Evolutionary conservation across 1,140 invertebrate genomes (phyloP).

Genomic region (Cardiocondyla obscurior): DNA sequence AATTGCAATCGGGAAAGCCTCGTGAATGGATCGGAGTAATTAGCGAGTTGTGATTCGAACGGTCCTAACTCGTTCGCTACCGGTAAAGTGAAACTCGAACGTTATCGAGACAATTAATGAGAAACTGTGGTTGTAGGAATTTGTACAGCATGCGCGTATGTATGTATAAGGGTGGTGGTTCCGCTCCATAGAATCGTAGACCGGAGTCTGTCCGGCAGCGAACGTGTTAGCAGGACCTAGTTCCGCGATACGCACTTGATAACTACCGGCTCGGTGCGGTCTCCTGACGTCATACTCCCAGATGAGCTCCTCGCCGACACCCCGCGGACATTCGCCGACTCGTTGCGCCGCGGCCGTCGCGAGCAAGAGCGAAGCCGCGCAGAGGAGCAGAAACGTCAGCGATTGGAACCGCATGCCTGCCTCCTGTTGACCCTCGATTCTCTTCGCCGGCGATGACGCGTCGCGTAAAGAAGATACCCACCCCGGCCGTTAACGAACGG

Average conservation of each 20-base stretch:
- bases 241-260: constrained; percentile 64
- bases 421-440: not conserved
- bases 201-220: no score
- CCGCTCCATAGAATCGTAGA: no score
- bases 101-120: no score
- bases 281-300: constrained; percentile 75
- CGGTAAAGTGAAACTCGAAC: no score
- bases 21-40: not conserved
- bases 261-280: constrained; percentile 47
- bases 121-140: no score
- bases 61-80: no score
- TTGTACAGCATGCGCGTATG: no score
- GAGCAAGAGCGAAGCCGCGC: not conserved
- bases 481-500: not conserved
- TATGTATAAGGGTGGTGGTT: no score
- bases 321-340: constrained; percentile 59
- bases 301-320: constrained; percentile 66
- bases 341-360: not conserved
- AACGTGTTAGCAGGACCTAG: not conserved
- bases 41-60: not conserved
- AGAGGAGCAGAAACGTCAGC: constrained; percentile 13
- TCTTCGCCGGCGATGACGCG: not conserved
- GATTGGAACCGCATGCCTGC: not conserved
- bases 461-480: not conserved
- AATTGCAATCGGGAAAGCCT: not conserved